phyloP scores from a whole-genome alignment of 2,797 vertebrate species.

The Brachyalestes nurse region DNA sequence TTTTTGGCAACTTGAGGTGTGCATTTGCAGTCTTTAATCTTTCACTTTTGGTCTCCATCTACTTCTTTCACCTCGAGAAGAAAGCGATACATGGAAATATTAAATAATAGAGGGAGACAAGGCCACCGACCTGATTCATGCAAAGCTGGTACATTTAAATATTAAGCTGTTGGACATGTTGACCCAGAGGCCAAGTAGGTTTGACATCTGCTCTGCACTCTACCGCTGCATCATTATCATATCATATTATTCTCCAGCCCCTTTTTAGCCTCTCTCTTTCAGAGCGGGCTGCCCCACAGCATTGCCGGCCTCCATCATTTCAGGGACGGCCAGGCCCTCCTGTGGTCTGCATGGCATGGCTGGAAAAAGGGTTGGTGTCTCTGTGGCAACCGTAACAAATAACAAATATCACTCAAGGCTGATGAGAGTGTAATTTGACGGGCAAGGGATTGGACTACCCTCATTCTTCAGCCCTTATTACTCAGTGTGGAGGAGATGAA shows the following conservation, averaged over 20 bases:
- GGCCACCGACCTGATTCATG: neutral
- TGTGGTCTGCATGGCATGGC: neutral
- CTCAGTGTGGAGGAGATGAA: slow-evolving; percentile 28
- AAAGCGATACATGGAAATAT: neutral
- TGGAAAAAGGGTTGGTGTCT: slow-evolving; percentile 8
- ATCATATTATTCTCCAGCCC: neutral
- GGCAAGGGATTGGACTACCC: neutral
- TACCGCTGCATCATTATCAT: neutral
- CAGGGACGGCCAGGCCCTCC: neutral
- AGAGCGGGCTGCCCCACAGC: neutral
- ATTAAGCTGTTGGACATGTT: neutral
- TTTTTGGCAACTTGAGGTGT: neutral
- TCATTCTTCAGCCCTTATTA: slow-evolving; percentile 43
- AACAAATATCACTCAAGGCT: neutral
- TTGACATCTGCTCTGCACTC: neutral
- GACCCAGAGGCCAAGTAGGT: too few species aligned
- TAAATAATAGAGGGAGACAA: neutral
- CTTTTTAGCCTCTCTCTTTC: neutral
- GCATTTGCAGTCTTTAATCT: neutral
- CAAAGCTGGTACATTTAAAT: neutral
- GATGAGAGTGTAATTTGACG: slow-evolving; percentile 40
- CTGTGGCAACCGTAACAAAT: slow-evolving; percentile 34
- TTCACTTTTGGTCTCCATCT: slow-evolving; percentile 3
- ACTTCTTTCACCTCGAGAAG: neutral
- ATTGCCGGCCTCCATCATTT: neutral